Evolutionary conservation across 1,140 invertebrate genomes (phyloP).

Genomic region (Lineus longissimus): DNA sequence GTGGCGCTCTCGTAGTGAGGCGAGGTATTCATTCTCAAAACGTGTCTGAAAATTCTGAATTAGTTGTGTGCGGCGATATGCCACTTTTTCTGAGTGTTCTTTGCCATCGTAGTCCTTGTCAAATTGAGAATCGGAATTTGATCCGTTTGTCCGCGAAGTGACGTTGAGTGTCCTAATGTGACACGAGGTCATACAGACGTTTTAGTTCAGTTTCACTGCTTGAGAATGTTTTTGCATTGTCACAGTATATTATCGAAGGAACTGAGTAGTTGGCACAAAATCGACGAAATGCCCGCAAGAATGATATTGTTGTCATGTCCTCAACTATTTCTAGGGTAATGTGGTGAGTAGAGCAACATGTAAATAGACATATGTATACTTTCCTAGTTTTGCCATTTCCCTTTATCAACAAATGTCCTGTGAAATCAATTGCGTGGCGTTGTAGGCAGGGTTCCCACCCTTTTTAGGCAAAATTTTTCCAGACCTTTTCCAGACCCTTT

Average conservation of each 20-base stretch:
- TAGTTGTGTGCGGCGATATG: no score
- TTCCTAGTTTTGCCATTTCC: neutral
- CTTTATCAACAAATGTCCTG: neutral
- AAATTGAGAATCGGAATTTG: neutral
- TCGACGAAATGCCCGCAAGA: neutral
- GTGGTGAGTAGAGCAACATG: neutral
- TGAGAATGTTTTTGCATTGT: neutral
- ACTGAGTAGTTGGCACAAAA: neutral
- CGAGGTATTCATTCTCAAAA: no score
- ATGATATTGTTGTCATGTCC: neutral
- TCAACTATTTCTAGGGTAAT: neutral
- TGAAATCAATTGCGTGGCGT: constrained; percentile 3
- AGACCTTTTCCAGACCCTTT: no score
- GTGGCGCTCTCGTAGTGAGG: no score
- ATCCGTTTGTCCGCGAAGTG: neutral
- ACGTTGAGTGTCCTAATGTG: neutral
- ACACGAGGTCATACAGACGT: neutral
- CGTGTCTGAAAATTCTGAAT: no score
- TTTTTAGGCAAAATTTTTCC: no score
- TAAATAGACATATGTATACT: neutral
- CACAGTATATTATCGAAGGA: neutral
- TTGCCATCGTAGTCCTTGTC: no score
- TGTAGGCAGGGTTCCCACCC: no score
- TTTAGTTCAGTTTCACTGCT: neutral
- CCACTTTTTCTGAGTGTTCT: no score